Evolutionary conservation across 2,888 invertebrate genomes (phyloP), one percentile per base, ranked within the genome.

Genomic region (Parapristionchus giblindavisi): DNA sequence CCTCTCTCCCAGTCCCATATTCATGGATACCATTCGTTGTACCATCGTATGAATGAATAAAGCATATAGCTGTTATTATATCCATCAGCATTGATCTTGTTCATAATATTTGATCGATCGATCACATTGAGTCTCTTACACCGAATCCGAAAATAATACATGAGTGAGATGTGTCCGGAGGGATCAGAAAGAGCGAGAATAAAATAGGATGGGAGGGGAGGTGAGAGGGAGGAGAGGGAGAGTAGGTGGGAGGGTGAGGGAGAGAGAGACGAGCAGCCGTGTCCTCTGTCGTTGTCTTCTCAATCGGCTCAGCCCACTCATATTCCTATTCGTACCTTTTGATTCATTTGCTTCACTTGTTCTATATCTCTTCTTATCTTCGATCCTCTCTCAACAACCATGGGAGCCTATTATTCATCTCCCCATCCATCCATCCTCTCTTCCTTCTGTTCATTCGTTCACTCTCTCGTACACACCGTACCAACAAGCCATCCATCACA

Each of bases 171-270:
- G 68, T 52, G 68, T 68, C 68, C n/a, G n/a, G n/a, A n/a, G n/a
- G n/a, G n/a, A n/a, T 48, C 68, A 29, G 70, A 71, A 38, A 52
- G 70, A 77, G 78, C 75, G 75, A 75, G 78, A 51, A 61, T 54
- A 63, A 71, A 73, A 66, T 68, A 58, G 70, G 48, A 24, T 29
- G 70, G 76, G 72, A 71, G 34, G 40, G 29, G 73, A 76, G 54
- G 56, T 70, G 66, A 76, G 54, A 56, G 51, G 61, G 54, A 52
- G 11, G 48, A 51, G 63, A 48, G 51, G 38, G 56, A 27, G 36
- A 60, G 36, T 43, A 68, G 70, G 43, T 38, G 70, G 54, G 70
- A 40, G 70, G 32, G 70, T 21, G 56, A 40, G n/a, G 66, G 52
- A 14, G 32, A 17, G 34, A 24, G 52, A 51, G 36, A 24, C 34